Evolutionary conservation across 2,797 vertebrate genomes (phyloP).

Genomic region (Rachycentron canadum): DNA sequence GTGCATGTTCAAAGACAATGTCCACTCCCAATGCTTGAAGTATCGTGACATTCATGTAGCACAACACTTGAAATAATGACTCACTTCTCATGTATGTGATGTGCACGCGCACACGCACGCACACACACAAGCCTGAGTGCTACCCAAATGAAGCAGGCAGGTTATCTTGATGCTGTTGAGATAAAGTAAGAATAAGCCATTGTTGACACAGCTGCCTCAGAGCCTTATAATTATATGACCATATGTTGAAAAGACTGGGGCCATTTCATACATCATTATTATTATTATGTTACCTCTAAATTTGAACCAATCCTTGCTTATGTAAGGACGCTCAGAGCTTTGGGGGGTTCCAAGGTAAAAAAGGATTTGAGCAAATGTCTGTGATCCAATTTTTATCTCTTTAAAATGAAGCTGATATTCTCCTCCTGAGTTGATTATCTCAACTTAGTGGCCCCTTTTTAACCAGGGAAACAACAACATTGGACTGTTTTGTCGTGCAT

Average conservation of each 20-base stretch:
- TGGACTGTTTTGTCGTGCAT: neutral
- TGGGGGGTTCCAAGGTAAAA: neutral
- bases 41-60: neutral
- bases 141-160: neutral
- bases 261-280: neutral
- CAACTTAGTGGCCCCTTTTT: neutral
- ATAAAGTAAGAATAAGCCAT: neutral
- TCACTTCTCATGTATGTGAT: neutral
- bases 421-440: neutral
- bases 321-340: neutral
- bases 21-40: neutral
- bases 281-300: neutral
- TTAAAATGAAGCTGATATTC: neutral
- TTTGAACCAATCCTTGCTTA: neutral
- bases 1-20: neutral
- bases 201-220: constrained; percentile 31
- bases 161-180: neutral
- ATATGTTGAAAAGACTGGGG: neutral
- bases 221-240: too few species aligned
- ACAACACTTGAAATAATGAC: neutral
- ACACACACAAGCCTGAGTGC: neutral
- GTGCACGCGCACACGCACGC: too few species aligned
- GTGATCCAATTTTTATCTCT: neutral
- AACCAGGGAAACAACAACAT: neutral
- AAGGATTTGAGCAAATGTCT: neutral